Conservation (phyloP, 2,113 vertebrate genomes). For the Amphilophus citrinellus region DNA sequence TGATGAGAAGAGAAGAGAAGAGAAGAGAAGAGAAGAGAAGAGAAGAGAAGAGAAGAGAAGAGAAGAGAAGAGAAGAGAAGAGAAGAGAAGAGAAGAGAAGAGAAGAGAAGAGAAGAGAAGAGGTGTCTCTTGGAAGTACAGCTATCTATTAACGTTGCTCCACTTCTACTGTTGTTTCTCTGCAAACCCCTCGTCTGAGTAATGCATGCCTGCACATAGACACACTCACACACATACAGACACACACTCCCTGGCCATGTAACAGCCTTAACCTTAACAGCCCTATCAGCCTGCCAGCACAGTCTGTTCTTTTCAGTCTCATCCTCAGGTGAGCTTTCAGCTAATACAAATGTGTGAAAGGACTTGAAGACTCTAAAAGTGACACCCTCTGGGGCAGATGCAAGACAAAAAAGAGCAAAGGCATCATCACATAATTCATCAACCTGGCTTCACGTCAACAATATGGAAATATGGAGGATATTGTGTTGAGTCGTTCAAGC, state of each 20-base stretch:
- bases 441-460: not conserved
- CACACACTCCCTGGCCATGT: slow-evolving; percentile 8
- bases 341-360: slow-evolving; percentile 51
- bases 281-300: slow-evolving; percentile 33
- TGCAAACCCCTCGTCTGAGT: not conserved
- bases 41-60: not conserved
- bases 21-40: no score
- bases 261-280: slow-evolving; percentile 39
- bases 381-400: not conserved
- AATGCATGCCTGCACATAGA: slow-evolving; percentile 29
- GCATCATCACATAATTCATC: not conserved
- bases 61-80: no score
- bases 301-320: slow-evolving; percentile 42
- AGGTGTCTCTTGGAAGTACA: not conserved
- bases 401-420: not conserved
- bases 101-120: not conserved
- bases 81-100: not conserved
- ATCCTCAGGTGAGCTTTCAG: slow-evolving; percentile 59
- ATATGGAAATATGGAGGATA: not conserved
- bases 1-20: not conserved
- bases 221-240: slow-evolving; percentile 10
- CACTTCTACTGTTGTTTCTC: slow-evolving; percentile 19
- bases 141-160: slow-evolving; percentile 22
- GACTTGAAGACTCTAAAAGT: slow-evolving; percentile 44
- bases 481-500: not conserved